These are phyloP conservation scores for Galago senegalensis DNA, from an alignment of 2,797 vertebrate species.

Conservation along the genomic window DNA sequence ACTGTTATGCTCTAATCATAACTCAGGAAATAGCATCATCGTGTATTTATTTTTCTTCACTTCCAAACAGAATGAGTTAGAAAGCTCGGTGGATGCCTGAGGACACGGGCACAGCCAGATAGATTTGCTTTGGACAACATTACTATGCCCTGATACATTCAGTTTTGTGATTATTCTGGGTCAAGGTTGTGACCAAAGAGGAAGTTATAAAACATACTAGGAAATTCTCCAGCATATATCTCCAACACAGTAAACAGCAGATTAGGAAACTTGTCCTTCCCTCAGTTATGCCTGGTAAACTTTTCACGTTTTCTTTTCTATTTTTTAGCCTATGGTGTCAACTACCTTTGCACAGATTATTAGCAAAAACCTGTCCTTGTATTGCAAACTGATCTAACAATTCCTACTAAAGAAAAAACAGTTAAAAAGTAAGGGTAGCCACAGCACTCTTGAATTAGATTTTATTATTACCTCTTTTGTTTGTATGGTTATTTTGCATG, in stretches of 20 bases:
- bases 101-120: background rate
- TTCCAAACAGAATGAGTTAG: constrained; percentile 16
- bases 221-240: background rate
- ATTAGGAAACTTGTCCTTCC: background rate
- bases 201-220: background rate
- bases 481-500: background rate
- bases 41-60: background rate
- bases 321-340: background rate
- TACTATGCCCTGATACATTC: background rate
- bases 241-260: background rate
- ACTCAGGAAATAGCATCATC: background rate
- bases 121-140: background rate
- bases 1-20: background rate
- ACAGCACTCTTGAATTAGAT: background rate
- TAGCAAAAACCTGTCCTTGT: background rate
- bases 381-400: background rate
- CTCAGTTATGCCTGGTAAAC: background rate
- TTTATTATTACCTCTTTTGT: background rate
- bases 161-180: background rate
- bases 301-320: background rate
- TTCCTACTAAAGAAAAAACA: background rate
- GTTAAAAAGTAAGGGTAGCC: background rate
- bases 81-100: background rate
- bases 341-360: background rate
- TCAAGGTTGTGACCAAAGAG: background rate